phyloP scores from a whole-genome alignment of 2,113 vertebrate species.

The Equus przewalskii region DNA sequence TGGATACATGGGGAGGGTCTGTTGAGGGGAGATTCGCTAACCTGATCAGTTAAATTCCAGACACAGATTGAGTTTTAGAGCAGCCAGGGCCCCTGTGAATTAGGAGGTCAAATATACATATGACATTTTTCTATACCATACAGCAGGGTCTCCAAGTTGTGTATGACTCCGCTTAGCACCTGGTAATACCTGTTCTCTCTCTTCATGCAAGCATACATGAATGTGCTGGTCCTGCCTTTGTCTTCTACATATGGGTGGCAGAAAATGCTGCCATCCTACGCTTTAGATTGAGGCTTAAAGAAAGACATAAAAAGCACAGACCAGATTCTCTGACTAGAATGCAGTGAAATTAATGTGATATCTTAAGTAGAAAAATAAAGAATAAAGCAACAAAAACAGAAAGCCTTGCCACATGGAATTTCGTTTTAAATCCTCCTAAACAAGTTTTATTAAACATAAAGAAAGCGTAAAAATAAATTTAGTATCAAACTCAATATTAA shows the following conservation, averaged over 20 bases:
- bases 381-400: not conserved
- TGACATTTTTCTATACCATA: accelerated
- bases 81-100: not conserved
- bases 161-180: not conserved
- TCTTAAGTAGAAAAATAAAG: not conserved
- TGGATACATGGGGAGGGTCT: accelerated
- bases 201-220: not conserved
- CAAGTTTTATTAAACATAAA: not conserved
- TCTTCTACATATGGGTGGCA: not conserved
- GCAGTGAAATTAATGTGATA: not conserved
- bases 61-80: not conserved
- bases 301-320: not conserved
- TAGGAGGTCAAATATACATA: not conserved
- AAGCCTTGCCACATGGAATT: not conserved
- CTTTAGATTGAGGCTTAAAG: not conserved
- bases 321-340: not conserved
- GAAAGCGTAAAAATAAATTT: not conserved
- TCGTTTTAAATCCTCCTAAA: not conserved
- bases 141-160: not conserved
- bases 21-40: not conserved
- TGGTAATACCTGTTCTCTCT: not conserved
- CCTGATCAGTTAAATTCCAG: not conserved
- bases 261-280: not conserved
- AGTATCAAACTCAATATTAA: not conserved
- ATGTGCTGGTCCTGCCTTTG: accelerated